phyloP scores from a whole-genome alignment of 2,113 vertebrate genomes.

The Ovibos moschatus region DNA sequence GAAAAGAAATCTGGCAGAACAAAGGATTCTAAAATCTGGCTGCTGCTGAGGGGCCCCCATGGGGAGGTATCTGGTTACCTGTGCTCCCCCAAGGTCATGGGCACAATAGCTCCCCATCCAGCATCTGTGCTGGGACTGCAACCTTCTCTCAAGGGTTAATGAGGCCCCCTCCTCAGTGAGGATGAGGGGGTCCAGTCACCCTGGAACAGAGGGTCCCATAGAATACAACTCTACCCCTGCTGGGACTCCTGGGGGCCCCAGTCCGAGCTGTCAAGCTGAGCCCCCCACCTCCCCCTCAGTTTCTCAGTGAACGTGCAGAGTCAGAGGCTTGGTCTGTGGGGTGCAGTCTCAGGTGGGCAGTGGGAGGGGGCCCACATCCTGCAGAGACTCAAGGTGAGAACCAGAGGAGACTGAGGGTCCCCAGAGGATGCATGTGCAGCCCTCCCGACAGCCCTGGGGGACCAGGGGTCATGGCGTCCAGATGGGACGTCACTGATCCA shows the following conservation, averaged over 20 bases:
- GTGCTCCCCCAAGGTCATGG: neutral
- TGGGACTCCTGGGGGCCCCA: neutral
- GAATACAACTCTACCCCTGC: neutral
- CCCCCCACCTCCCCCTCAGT: fast-evolving
- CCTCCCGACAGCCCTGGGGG: neutral
- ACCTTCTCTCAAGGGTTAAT: neutral
- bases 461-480: neutral
- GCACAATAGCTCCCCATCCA: neutral
- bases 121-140: neutral
- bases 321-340: neutral
- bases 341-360: neutral
- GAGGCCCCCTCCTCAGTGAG: neutral
- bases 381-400: neutral
- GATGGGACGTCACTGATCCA: neutral
- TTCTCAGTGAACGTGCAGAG: too few relatives aligned
- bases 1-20: neutral
- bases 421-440: neutral
- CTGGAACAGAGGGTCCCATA: neutral
- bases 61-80: neutral
- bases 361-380: neutral
- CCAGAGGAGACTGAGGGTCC: neutral
- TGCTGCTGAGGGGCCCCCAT: neutral
- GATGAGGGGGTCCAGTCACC: neutral
- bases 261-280: neutral
- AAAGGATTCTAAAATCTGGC: neutral